phyloP scores from a whole-genome alignment of 2,797 vertebrate species.

The Heterohyrax brucei region DNA sequence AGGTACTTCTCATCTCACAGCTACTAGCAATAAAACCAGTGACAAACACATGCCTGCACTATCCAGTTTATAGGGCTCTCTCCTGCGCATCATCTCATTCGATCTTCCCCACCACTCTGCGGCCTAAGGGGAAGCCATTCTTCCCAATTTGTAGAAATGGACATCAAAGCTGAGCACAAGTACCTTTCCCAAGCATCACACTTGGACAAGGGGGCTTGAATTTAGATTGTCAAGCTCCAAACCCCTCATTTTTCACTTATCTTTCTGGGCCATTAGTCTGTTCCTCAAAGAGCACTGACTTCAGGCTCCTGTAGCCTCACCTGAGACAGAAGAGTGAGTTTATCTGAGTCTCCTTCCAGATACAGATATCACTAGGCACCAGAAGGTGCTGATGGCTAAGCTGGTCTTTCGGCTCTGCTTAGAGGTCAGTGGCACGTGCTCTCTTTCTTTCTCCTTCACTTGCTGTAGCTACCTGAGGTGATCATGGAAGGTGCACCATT shows the following conservation, averaged over 20 bases:
- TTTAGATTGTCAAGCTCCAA: background rate
- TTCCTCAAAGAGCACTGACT: background rate
- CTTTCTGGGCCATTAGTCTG: background rate
- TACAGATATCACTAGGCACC: fast-evolving
- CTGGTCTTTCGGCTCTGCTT: fast-evolving
- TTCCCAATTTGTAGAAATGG: background rate
- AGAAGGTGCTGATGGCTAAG: fast-evolving
- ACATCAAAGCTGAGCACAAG: background rate
- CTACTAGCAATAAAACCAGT: background rate
- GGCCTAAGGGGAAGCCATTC: background rate
- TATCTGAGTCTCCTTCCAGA: background rate
- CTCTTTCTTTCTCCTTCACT: background rate
- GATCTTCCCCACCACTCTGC: background rate
- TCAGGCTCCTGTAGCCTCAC: background rate
- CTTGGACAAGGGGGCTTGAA: background rate
- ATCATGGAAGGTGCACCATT: background rate
- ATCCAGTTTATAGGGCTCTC: fast-evolving
- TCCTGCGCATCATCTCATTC: fast-evolving
- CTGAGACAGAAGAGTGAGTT: background rate
- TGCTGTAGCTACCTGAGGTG: background rate
- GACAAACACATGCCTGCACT: background rate
- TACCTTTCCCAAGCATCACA: background rate
- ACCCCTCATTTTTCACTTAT: background rate
- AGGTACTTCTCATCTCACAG: background rate
- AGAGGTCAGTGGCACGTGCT: background rate